Evolutionary conservation across 2,888 invertebrate species (phyloP).

Genomic region (Melanostoma mellinum): DNA sequence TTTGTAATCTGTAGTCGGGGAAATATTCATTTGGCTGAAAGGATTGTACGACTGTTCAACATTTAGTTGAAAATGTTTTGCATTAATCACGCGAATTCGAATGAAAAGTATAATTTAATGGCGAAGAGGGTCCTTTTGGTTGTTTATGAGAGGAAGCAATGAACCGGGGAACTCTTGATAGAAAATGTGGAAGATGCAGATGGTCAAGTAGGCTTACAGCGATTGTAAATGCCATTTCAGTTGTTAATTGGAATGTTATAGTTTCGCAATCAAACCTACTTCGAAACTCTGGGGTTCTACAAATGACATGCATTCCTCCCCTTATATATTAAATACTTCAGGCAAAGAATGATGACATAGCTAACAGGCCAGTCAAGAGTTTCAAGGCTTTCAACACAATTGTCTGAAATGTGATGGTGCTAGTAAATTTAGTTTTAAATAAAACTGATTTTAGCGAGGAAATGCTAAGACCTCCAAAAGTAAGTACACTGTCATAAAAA

Average conservation of each 20-base stretch:
- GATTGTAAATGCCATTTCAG: background rate
- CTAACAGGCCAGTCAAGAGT: no score
- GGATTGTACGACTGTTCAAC: conserved; percentile 60
- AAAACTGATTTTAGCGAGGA: no score
- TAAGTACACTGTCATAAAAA: no score
- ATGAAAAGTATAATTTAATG: conserved; percentile 4
- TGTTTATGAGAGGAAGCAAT: conserved; percentile 12
- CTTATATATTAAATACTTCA: no score
- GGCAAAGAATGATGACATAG: no score
- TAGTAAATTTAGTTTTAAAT: no score
- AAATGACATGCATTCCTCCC: no score
- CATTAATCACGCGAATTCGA: conserved; percentile 58
- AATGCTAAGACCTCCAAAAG: no score
- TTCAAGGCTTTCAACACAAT: no score
- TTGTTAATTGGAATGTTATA: conserved; percentile 29
- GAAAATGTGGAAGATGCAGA: conserved; percentile 19
- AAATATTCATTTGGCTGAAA: conserved; percentile 66
- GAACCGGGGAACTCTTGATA: conserved; percentile 18
- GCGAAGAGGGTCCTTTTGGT: conserved; percentile 40
- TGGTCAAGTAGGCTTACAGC: conserved; percentile 19
- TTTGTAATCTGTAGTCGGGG: conserved; percentile 45
- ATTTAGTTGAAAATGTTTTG: conserved; percentile 44
- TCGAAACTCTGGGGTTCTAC: no score
- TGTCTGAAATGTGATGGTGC: no score
- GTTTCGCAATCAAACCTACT: background rate